phyloP scores from a whole-genome alignment of 2,797 vertebrate genomes.

The Takifugu ocellatus region DNA sequence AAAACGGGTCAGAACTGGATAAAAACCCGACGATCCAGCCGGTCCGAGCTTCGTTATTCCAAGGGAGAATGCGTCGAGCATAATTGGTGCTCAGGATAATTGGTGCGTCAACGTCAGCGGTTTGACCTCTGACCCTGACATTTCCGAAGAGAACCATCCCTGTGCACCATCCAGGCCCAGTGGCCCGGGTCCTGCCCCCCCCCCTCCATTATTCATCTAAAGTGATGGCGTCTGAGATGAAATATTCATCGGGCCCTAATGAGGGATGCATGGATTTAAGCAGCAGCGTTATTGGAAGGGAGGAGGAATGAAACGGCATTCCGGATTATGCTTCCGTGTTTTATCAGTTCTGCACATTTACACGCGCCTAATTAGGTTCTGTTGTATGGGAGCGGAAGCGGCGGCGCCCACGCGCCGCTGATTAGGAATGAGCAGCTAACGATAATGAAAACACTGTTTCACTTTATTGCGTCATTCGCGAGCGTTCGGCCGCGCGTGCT shows the following conservation, averaged over 20 bases:
- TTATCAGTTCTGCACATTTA: conserved; percentile 52
- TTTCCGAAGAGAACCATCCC: conserved; percentile 53
- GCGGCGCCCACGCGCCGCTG: conserved; percentile 34
- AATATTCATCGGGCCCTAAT: conserved; percentile 76
- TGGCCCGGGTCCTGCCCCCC: conserved; percentile 46
- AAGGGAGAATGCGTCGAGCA: conserved; percentile 14
- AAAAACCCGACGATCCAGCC: no score
- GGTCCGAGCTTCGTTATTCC: no score
- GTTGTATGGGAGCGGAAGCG: conserved; percentile 39
- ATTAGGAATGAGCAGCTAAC: conserved; percentile 49
- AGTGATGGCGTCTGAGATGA: conserved; percentile 75
- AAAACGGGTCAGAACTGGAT: no score
- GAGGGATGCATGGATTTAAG: conserved; percentile 79
- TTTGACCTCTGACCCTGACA: conserved; percentile 60
- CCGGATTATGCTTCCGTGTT: conserved; percentile 51
- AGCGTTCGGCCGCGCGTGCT: conserved; percentile 39
- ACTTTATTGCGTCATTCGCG: conserved; percentile 62
- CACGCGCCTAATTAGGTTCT: conserved; percentile 57
- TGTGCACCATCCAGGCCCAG: conserved; percentile 44
- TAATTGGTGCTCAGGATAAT: conserved; percentile 61
- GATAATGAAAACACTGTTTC: conserved; percentile 57
- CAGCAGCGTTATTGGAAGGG: conserved; percentile 63
- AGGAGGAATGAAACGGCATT: conserved; percentile 52
- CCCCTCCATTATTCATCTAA: conserved; percentile 75
- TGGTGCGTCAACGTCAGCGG: conserved; percentile 36